Conservation (phyloP, 1,140 invertebrate species). For the Cepaea nemoralis region DNA sequence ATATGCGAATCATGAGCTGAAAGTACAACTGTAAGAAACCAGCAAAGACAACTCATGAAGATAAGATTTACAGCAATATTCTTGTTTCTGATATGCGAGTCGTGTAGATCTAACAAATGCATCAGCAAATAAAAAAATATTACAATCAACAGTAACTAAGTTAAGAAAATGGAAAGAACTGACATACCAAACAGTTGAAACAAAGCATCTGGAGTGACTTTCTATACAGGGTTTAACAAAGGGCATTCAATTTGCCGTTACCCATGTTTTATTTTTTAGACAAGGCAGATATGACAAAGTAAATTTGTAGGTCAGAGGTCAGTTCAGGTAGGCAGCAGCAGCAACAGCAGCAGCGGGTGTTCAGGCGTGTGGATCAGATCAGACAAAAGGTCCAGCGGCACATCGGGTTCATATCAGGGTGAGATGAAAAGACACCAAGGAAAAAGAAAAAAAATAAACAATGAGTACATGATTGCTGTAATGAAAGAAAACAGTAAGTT, state of each 20-base stretch:
- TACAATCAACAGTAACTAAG: too few relatives aligned
- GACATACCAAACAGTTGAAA: conserved; percentile 28
- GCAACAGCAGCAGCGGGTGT: conserved; percentile 59
- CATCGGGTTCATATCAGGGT: conserved; percentile 40
- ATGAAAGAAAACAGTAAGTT: conserved; percentile 18
- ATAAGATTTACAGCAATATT: too few relatives aligned
- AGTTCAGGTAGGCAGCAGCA: conserved; percentile 45
- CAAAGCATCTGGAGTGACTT: conserved; percentile 15
- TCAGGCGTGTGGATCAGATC: conserved; percentile 30
- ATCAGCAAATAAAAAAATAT: too few relatives aligned
- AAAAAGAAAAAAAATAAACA: conserved; percentile 29
- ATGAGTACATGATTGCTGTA: background rate
- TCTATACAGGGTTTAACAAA: conserved; percentile 11
- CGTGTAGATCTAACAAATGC: too few relatives aligned
- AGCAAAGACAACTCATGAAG: too few relatives aligned
- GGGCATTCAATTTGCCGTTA: background rate
- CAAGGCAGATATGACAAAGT: conserved; percentile 40
- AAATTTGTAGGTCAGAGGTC: conserved; percentile 25
- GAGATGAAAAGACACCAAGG: conserved; percentile 43
- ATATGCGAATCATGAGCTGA: too few relatives aligned
- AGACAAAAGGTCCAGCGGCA: conserved; percentile 38
- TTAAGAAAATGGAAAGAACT: too few relatives aligned
- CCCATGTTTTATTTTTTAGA: conserved; percentile 13
- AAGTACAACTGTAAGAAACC: too few relatives aligned
- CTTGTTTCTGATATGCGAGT: too few relatives aligned